Evolutionary conservation across 2,888 invertebrate genomes (phyloP), one percentile per base, ranked within the genome.

Genomic region (Melinopterus prodromus): DNA sequence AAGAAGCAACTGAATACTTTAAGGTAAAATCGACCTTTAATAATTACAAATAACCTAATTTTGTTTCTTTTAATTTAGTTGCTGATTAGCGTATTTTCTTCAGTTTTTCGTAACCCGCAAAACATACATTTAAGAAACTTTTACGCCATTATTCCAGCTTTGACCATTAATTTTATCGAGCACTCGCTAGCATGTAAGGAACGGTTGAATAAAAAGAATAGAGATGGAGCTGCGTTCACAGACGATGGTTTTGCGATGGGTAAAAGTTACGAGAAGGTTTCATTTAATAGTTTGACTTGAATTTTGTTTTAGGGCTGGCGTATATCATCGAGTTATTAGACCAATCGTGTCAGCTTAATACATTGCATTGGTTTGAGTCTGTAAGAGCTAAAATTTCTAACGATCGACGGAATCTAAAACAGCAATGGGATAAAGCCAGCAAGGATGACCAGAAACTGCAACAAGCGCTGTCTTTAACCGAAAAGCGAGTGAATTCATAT

Each of bases 201-300:
- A 86, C 96, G 96, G 89, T 93, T 99, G 89, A 95, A 94, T 81
- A 98, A 98, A 88, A 97, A 97, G 87, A 96, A 96, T 87, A 96
- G 95, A 90, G 91, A 92, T 14, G 97, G 96, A 14, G 96, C 97
- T 76, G 94, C 97, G 0, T 98, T 99, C 87, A 98, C 98, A 12
- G 99, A 99, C 89, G 99, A 99, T 89, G 99, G 99, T 14, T 99
- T 99, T 90, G 96, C 98, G 5, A 96, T 99, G 93, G 99, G 99
- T 87, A 90, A 9, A 75, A 16, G n/a, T 5, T 16, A n/a, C n/a
- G 36, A 36, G 26, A 69, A n/a, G 9, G 12, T 37, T 70, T 9
- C 69, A 12, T 74, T 16, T n/a, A 71, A 15, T 14, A 14, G 16
- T 69, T 16, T 77, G 36, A n/a, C n/a, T 26, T 26, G 26, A 26